phyloP scores from a whole-genome alignment of 2,888 invertebrate genomes.

The Amphipyra berbera region DNA sequence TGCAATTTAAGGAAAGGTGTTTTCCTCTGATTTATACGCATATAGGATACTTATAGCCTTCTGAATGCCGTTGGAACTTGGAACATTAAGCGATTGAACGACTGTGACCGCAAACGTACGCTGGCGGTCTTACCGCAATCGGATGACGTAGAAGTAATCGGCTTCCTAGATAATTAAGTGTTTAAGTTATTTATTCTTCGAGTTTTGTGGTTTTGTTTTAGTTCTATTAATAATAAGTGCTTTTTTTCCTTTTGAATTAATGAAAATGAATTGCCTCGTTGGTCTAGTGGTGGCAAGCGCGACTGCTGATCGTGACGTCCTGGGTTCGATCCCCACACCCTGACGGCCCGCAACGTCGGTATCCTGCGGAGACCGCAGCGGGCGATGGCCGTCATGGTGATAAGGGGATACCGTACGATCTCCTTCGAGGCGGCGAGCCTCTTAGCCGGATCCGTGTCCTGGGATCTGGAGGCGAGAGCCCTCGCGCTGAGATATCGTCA shows the following conservation, averaged over 20 bases:
- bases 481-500: too few relatives aligned
- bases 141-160: constrained; percentile 21
- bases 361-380: too few relatives aligned
- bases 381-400: too few relatives aligned
- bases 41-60: constrained; percentile 25
- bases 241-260: constrained; percentile 14
- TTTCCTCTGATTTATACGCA: constrained; percentile 16
- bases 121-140: constrained; percentile 16
- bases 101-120: constrained; percentile 23
- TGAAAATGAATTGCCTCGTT: too few relatives aligned
- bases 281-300: too few relatives aligned
- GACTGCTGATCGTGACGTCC: too few relatives aligned
- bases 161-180: constrained; percentile 32
- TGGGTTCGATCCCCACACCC: too few relatives aligned
- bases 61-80: constrained; percentile 6
- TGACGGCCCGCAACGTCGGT: too few relatives aligned
- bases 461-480: too few relatives aligned
- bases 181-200: constrained; percentile 41
- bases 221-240: background rate
- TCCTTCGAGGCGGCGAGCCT: too few relatives aligned
- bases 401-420: too few relatives aligned
- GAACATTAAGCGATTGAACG: constrained; percentile 17
- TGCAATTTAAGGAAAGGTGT: constrained; percentile 15
- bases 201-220: constrained; percentile 34
- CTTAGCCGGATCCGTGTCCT: too few relatives aligned